These are phyloP conservation scores for Troides aeacus DNA, from an alignment of 2,888 invertebrate species.

Conservation along the genomic window DNA sequence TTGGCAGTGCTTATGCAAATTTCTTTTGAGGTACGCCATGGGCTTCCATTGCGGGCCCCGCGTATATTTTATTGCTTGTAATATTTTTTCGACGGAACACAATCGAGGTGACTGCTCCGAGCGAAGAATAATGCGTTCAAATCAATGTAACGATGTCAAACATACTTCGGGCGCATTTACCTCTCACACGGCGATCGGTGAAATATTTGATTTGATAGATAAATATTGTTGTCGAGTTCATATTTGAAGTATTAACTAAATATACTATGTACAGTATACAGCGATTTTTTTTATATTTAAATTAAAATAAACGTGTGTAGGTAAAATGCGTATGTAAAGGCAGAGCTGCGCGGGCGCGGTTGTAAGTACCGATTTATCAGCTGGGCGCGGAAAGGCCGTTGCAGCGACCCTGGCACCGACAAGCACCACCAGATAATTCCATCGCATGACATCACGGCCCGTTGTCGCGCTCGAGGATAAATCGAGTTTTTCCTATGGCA, in stretches of 20 bases:
- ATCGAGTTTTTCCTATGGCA: slow-evolving; percentile 33
- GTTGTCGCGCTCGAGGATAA: slow-evolving; percentile 38
- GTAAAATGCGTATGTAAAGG: slow-evolving; percentile 2
- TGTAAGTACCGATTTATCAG: slow-evolving; percentile 59
- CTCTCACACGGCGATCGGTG: not conserved
- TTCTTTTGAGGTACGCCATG: slow-evolving; percentile 66
- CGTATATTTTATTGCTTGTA: slow-evolving; percentile 60
- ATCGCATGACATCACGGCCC: slow-evolving; percentile 42
- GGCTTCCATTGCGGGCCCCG: slow-evolving; percentile 57
- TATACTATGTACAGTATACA: too few relatives aligned
- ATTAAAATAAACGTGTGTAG: not conserved
- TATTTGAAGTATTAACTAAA: too few relatives aligned
- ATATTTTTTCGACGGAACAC: slow-evolving; percentile 43
- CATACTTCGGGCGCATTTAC: slow-evolving; percentile 10
- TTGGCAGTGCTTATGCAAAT: slow-evolving; percentile 75
- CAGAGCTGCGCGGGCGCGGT: slow-evolving; percentile 52
- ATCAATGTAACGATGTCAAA: slow-evolving; percentile 10
- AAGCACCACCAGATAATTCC: slow-evolving; percentile 61
- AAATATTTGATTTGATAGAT: not conserved
- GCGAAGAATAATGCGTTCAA: slow-evolving; percentile 25
- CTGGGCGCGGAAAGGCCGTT: slow-evolving; percentile 58
- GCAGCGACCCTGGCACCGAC: slow-evolving; percentile 61
- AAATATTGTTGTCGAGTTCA: not conserved
- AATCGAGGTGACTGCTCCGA: slow-evolving; percentile 30
- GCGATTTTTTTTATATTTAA: too few relatives aligned